A percentile compares a stretch with the other conserved stretches of the same genome.
phyloP scores from a whole-genome alignment of 2,888 invertebrate species.

The Cecidostiba fungosa region DNA sequence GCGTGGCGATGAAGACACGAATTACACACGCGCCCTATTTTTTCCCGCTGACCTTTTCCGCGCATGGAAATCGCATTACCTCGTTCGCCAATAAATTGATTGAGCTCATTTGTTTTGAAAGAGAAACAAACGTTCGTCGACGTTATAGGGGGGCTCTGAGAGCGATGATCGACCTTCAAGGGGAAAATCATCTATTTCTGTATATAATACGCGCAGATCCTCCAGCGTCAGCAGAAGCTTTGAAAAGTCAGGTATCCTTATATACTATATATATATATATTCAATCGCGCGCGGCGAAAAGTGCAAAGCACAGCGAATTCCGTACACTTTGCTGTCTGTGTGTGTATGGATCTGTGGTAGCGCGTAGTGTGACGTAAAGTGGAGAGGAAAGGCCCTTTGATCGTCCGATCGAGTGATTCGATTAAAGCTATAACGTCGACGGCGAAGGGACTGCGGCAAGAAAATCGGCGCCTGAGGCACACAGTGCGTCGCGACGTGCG shows the following conservation, averaged over 20 bases:
- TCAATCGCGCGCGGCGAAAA: neutral
- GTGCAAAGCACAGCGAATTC: neutral
- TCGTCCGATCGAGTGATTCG: constrained; percentile 61
- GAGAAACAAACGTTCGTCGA: neutral
- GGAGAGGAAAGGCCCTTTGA: constrained; percentile 54
- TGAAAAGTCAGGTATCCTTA: constrained; percentile 8
- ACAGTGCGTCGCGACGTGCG: no score
- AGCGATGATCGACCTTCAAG: neutral
- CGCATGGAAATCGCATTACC: constrained; percentile 50
- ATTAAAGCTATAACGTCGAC: constrained; percentile 53
- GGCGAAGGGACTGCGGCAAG: constrained; percentile 45
- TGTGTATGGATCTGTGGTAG: neutral
- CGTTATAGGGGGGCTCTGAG: neutral
- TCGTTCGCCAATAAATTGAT: constrained; percentile 39
- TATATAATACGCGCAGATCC: neutral
- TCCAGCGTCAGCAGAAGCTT: constrained; percentile 23
- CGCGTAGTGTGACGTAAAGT: neutral
- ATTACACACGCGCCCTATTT: constrained; percentile 24
- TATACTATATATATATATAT: no score
- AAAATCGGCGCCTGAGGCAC: constrained; percentile 48
- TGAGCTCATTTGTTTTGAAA: neutral
- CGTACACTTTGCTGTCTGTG: no score
- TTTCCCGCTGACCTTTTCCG: constrained; percentile 42
- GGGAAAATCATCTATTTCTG: constrained; percentile 14
- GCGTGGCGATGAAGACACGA: constrained; percentile 3